Evolutionary conservation across 2,113 vertebrate genomes (phyloP).

Genomic region (Gavia stellata): DNA sequence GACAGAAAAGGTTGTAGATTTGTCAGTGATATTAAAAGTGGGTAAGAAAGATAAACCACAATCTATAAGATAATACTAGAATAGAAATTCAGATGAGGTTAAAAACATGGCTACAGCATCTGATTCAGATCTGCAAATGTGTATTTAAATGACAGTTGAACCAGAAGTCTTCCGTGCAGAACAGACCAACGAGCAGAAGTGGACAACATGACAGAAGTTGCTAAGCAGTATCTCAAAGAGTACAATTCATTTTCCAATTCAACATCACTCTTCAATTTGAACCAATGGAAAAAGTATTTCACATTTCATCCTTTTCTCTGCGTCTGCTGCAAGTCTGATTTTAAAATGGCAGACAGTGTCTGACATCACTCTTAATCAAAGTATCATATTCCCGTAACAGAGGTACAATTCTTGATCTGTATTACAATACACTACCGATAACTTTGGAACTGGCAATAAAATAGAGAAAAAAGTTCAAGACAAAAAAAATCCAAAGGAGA

Average conservation of each 20-base stretch:
- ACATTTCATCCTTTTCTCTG: not conserved
- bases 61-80: not conserved
- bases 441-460: constrained; percentile 16
- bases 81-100: not conserved
- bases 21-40: not conserved
- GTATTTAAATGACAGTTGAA: not conserved
- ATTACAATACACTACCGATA: not conserved
- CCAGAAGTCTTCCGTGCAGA: not conserved
- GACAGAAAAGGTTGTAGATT: not conserved
- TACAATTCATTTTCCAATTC: constrained; percentile 12
- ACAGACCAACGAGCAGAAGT: not conserved
- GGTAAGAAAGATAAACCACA: not conserved
- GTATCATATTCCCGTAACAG: not conserved
- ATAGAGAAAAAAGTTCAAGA: not conserved
- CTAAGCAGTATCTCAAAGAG: not conserved
- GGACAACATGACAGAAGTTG: not conserved
- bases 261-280: not conserved
- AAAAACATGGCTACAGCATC: not conserved
- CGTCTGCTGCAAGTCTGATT: not conserved
- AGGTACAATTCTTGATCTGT: not conserved
- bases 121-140: not conserved
- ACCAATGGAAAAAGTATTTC: not conserved
- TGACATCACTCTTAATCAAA: constrained; percentile 36
- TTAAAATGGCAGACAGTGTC: not conserved
- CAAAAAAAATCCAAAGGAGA: not conserved